A percentile compares a stretch with the other conserved stretches of the same genome.
phyloP scores from a whole-genome alignment of 2,888 invertebrate genomes.

The Cosmorhoe ocellata region DNA sequence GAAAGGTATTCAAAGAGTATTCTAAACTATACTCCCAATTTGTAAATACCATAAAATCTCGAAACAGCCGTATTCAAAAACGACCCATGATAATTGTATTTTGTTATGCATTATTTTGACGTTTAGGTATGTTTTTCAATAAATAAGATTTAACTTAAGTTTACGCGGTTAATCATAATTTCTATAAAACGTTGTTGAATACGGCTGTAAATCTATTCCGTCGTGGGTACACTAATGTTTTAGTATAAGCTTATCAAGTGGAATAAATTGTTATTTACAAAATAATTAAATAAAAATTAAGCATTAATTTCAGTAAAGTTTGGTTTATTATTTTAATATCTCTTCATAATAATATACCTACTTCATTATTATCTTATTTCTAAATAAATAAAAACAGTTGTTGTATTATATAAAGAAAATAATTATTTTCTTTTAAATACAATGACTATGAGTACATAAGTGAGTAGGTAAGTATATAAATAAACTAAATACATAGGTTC shows the following conservation, averaged over 20 bases:
- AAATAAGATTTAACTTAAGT: too few species aligned
- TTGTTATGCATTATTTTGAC: too few species aligned
- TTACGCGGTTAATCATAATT: too few species aligned
- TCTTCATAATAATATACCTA: not conserved
- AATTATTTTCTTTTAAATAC: too few species aligned
- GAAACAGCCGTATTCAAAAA: conserved; percentile 10
- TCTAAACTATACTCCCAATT: conserved; percentile 65
- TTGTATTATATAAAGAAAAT: too few species aligned
- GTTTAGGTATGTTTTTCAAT: too few species aligned
- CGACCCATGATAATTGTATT: not conserved
- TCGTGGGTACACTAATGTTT: conserved; percentile 34
- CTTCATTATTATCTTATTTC: too few species aligned
- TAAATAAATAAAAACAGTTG: too few species aligned
- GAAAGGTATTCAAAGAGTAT: conserved; percentile 75
- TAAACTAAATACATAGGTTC: not conserved
- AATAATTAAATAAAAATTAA: conserved; percentile 11
- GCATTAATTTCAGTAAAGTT: not conserved
- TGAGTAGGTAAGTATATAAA: too few species aligned
- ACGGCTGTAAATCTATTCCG: conserved; percentile 18
- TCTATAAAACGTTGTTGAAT: not conserved
- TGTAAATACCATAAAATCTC: conserved; percentile 53
- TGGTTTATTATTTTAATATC: conserved; percentile 9
- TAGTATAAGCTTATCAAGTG: conserved; percentile 15
- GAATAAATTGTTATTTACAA: conserved; percentile 9
- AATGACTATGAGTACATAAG: too few species aligned